phyloP scores from a whole-genome alignment of 2,113 vertebrate species.

The Promerops cafer region DNA sequence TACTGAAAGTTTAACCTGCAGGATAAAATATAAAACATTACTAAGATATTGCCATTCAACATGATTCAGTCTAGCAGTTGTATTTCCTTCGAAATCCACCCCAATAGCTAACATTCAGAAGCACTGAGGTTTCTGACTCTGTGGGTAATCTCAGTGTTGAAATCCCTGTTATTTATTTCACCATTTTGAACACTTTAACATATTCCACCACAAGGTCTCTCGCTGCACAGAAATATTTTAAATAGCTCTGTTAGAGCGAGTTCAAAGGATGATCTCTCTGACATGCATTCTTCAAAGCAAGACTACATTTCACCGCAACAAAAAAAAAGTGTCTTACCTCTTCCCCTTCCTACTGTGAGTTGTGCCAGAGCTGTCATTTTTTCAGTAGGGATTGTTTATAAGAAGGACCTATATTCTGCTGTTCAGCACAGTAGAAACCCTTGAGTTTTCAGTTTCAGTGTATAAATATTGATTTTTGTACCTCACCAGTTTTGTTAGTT shows the following conservation, averaged over 20 bases:
- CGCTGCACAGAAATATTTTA: not conserved
- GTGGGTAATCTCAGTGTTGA: not conserved
- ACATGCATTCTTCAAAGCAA: slow-evolving; percentile 32
- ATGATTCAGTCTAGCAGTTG: not conserved
- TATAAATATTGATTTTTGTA: slow-evolving; percentile 43
- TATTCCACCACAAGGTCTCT: not conserved
- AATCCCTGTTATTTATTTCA: not conserved
- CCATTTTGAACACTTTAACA: not conserved
- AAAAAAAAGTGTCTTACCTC: not conserved
- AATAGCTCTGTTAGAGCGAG: not conserved
- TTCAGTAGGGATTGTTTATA: not conserved
- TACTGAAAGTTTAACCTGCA: not conserved
- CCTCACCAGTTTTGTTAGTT: not conserved
- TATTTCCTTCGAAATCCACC: not conserved
- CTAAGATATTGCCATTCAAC: not conserved
- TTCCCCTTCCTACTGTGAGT: slow-evolving; percentile 2
- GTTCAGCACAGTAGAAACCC: not conserved
- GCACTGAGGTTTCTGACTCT: not conserved
- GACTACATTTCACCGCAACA: not conserved
- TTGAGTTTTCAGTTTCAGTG: not conserved
- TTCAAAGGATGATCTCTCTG: slow-evolving; percentile 25
- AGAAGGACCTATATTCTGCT: not conserved
- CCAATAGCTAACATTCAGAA: not conserved
- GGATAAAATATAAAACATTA: not conserved
- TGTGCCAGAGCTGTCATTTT: slow-evolving; percentile 14